Evolutionary conservation across 2,797 vertebrate genomes (phyloP).

Genomic region (Avahi laniger): DNA sequence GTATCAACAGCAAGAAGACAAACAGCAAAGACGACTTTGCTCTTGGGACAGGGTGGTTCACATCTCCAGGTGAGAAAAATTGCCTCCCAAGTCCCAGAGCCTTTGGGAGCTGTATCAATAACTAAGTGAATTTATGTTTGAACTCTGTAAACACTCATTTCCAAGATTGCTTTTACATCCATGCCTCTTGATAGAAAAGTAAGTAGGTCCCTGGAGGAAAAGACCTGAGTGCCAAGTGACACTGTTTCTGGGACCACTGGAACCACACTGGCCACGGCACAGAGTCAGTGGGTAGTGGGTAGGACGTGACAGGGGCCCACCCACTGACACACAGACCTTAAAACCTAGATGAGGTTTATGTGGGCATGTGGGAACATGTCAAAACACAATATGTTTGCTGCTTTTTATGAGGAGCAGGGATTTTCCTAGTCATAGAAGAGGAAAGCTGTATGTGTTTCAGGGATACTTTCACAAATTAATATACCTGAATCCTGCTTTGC

Average conservation of each 20-base stretch:
- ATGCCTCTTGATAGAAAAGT: neutral
- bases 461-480: neutral
- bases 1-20: neutral
- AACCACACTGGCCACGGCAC: neutral
- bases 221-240: neutral
- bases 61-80: neutral
- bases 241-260: neutral
- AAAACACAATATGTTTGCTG: neutral
- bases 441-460: neutral
- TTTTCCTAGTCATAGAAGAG: neutral
- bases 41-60: fast-evolving
- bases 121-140: fast-evolving
- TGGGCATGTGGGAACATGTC: neutral
- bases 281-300: fast-evolving
- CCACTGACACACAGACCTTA: neutral
- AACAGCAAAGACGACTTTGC: neutral
- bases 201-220: neutral
- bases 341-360: neutral
- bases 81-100: fast-evolving
- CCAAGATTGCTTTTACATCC: neutral
- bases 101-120: neutral
- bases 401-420: neutral
- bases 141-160: neutral
- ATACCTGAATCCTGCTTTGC: neutral
- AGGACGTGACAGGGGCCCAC: neutral